Evolutionary conservation across 1,140 invertebrate genomes (phyloP).

Genomic region (Maconellicoccus hirsutus): DNA sequence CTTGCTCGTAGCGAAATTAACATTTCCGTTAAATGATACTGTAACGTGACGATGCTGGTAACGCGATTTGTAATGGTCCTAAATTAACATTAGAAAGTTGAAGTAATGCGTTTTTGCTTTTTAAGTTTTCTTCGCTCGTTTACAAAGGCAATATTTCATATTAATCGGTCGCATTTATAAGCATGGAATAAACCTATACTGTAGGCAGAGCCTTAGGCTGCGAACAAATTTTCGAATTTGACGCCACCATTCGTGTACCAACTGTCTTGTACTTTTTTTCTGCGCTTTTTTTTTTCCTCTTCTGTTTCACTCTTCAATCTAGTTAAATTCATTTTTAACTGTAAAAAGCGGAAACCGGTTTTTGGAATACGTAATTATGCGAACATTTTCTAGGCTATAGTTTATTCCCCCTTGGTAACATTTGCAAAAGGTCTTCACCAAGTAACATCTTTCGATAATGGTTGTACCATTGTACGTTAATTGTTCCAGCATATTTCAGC

Average conservation of each 20-base stretch:
- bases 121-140: constrained; percentile 1
- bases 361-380: constrained; percentile 19
- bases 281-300: background rate
- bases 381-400: constrained; percentile 12
- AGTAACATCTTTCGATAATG: background rate
- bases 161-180: background rate
- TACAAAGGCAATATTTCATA: constrained; percentile 15
- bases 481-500: background rate
- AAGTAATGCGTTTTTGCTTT: constrained; percentile 11
- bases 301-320: background rate
- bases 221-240: background rate
- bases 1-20: constrained; percentile 9
- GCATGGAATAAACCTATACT: background rate
- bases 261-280: background rate
- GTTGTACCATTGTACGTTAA: background rate
- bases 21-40: constrained; percentile 19
- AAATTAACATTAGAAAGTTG: constrained; percentile 18
- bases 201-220: background rate
- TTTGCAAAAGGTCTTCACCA: constrained; percentile 15
- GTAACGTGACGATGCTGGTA: background rate
- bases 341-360: constrained; percentile 19
- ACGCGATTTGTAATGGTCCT: constrained; percentile 14
- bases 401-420: constrained; percentile 11
- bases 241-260: background rate
- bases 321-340: constrained; percentile 23